Percentiles rank a stretch among this genome's conserved stretches.
Conservation (phyloP, 1,140 invertebrate genomes). For the Branchinecta lindahli region DNA sequence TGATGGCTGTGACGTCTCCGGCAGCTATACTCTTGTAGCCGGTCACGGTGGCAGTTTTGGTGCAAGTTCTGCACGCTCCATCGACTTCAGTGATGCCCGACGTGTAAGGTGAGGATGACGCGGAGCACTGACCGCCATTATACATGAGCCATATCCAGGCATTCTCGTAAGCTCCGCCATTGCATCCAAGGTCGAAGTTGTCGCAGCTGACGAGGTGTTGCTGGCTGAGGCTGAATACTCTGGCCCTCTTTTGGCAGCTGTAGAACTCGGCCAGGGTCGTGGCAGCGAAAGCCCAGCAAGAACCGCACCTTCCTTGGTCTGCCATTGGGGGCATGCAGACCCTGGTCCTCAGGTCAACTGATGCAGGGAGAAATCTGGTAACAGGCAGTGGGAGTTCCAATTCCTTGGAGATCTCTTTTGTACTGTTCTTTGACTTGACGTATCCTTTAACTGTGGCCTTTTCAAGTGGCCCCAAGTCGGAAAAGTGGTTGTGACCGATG, state of each 20-base stretch:
- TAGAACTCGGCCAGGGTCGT: conserved; percentile 23
- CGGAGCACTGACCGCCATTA: neutral
- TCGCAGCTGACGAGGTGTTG: conserved; percentile 47
- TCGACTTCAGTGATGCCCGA: neutral
- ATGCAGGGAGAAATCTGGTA: neutral
- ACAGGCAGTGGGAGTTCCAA: no score
- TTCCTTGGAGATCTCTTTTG: no score
- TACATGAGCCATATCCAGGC: neutral
- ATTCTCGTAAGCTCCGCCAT: conserved; percentile 38
- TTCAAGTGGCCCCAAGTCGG: neutral
- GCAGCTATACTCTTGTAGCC: conserved; percentile 8
- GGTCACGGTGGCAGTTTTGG: neutral
- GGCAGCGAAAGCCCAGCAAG: conserved; percentile 32
- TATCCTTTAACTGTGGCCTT: neutral
- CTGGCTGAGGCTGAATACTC: conserved; percentile 29
- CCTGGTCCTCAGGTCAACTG: conserved; percentile 12
- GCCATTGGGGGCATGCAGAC: conserved; percentile 16
- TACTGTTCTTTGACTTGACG: neutral
- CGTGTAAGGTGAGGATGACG: neutral
- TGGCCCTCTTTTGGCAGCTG: conserved; percentile 18
- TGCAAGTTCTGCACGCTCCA: neutral
- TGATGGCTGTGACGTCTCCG: conserved; percentile 22
- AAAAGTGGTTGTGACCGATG: conserved; percentile 10
- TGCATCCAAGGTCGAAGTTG: conserved; percentile 44
- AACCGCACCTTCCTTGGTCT: conserved; percentile 29